Base-by-base conservation (phyloP, 2,797 vertebrate genomes). In the Valencia hispanica region DNA sequence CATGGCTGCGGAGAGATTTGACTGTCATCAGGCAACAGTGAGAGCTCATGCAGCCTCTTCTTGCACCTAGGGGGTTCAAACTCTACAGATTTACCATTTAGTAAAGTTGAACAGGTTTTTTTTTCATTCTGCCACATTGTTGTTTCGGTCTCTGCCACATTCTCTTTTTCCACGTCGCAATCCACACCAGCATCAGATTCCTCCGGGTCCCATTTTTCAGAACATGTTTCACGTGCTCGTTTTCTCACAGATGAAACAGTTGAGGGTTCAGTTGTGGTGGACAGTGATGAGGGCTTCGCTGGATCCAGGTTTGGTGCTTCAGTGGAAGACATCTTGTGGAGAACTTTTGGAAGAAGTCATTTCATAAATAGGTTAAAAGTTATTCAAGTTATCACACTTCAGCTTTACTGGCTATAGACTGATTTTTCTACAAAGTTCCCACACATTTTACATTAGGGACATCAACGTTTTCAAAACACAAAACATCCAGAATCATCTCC, bases 61-160 rank as follows among this genome's bases (percentile, higher is more conserved):
- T 94, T 94, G 39, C 63, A 83, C 59, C 73, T 75, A n/a, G 92
- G 92, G 74, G 90, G 78, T 48, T 78, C 63, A n/a, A 85, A 79
- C 20, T 87, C 88, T 25, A 86, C 77, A 70, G 25, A 50, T 32
- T 73, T 11, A 59, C 27, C 18, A 5, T 47, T 45, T 47, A 53
- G 41, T 27, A 22, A 66, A 48, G 63, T 5, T 30, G 48, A 27
- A 4, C 9, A 0, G 9, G 18, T 32, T 45, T 7, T 47, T 66
- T 32, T 25, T 41, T 63, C 17, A 2, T 80, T 70, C 81, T 78
- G 75, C 69, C 75, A 79, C 50, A 41, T 12, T 25, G 68, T 27
- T 71, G n/a, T 63, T 36, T 84, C 68, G 2, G 18, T 20, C 53
- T 85, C 73, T 18, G 41, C 17, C n/a, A 74, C 43, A 73, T 59